Evolutionary conservation across 2,797 vertebrate genomes (phyloP), one percentile per base, ranked within the genome.

Genomic region (Gymnoscopelus microlampas): DNA sequence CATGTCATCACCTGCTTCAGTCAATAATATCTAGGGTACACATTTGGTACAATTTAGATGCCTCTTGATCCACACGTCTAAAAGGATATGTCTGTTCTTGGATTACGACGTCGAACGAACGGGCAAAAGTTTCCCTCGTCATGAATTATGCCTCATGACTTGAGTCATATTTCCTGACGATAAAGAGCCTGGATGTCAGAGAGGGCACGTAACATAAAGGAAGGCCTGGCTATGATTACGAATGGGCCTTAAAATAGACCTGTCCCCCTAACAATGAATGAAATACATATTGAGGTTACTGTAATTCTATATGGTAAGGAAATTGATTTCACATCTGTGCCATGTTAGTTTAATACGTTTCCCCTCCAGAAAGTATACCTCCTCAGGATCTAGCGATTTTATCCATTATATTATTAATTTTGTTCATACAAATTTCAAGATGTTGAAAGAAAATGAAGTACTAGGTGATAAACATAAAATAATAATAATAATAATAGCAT

Each of bases 201-300:
- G 29, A 62, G 58, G 29, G 55, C 70, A 80, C 39, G 68, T 75
- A 80, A 76, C 54, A 53, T 50, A 23, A 10, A 71, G 32, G 24
- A 60, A 74, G 70, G 60, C 67, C 78, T 82, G 79, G 55, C 56
- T 73, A 70, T 78, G 71, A 82, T 85, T 81, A 79, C 64, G 66
- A 70, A 24, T 65, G 23, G 69, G 68, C 50, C 80, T 77, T 81
- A 78, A 90, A 84, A 87, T 85, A 84, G 77, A 81, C 50, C 32
- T 29, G 66, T 76, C 80, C 70, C 35, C 74, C 74, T 70, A 53
- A 83, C 70, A 79, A 48, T 70, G 47, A 80, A 69, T 79, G 55
- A 79, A 80, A 73, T 77, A 66, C 66, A 77, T 75, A 48, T 60
- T 66, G 64, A 79, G 55, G 49, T 39, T 23, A 76, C 70, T 53